Percentiles rank a stretch among this genome's conserved stretches.
These are phyloP conservation scores for Collichthys lucidus DNA, from an alignment of 2,113 vertebrate genomes.

Conservation along the genomic window DNA sequence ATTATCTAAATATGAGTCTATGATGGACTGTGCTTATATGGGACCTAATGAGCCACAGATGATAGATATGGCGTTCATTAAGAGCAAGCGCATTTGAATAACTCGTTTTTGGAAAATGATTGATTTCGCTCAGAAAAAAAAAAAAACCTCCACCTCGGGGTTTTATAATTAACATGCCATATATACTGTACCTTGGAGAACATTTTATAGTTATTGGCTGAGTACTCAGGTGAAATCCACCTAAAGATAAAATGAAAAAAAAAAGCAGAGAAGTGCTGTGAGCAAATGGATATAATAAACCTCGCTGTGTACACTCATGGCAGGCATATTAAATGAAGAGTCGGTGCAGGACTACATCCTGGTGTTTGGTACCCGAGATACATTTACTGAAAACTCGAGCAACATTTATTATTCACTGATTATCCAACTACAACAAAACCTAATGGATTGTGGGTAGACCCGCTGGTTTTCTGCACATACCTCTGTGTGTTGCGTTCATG, in stretches of 20 bases:
- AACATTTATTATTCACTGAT: not conserved
- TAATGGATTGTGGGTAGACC: not conserved
- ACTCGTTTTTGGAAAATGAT: conserved; percentile 66
- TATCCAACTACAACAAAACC: conserved; percentile 3
- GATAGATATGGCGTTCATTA: conserved; percentile 78
- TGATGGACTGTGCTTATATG: conserved; percentile 74
- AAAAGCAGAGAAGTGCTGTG: not conserved
- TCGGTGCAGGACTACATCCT: not conserved
- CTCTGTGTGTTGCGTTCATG: conserved; percentile 14
- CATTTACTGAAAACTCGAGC: not conserved
- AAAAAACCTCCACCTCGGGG: conserved; percentile 54
- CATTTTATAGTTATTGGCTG: conserved; percentile 46
- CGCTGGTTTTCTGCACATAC: conserved; percentile 2
- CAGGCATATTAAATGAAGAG: not conserved
- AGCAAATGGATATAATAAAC: conserved; percentile 20
- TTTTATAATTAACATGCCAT: conserved; percentile 56
- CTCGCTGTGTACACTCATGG: not conserved
- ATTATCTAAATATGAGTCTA: conserved; percentile 61
- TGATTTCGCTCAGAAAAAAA: conserved; percentile 54
- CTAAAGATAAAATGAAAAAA: conserved; percentile 29
- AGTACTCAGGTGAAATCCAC: conserved; percentile 11
- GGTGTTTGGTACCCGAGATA: not conserved
- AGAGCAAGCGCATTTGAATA: conserved; percentile 64
- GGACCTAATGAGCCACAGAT: conserved; percentile 79
- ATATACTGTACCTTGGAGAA: conserved; percentile 51